Conservation (phyloP, 2,797 vertebrate species). For the Oryzias dopingdopingensis region DNA sequence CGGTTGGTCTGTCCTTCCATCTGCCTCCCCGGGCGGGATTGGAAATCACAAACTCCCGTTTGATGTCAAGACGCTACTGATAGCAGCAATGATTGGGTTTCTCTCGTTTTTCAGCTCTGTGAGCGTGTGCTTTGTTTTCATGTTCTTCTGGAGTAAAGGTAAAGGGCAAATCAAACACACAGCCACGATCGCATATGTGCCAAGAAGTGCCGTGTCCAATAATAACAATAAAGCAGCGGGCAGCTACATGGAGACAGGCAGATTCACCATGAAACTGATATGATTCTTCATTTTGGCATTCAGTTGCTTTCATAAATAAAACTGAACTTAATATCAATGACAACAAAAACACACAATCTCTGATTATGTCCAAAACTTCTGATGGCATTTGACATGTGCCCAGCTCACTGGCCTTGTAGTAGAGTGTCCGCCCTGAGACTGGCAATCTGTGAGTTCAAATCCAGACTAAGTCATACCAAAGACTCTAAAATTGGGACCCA, state of each 20-base stretch:
- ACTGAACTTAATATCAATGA: too few species aligned
- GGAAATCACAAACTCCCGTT: constrained; percentile 62
- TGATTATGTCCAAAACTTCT: too few species aligned
- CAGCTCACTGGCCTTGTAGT: too few species aligned
- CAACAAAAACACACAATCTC: too few species aligned
- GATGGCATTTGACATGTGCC: too few species aligned
- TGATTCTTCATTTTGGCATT: constrained; percentile 39
- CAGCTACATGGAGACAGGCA: constrained; percentile 60
- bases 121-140: constrained; percentile 84
- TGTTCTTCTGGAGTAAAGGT: constrained; percentile 87
- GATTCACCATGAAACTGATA: constrained; percentile 81
- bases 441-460: too few species aligned
- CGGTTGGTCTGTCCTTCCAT: constrained; percentile 65
- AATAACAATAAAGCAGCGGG: constrained; percentile 34
- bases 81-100: constrained; percentile 84
- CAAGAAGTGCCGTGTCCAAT: constrained; percentile 55
- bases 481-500: too few species aligned
- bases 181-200: constrained; percentile 82
- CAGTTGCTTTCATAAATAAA: too few species aligned
- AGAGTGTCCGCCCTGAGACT: too few species aligned
- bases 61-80: constrained; percentile 79
- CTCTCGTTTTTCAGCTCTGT: constrained; percentile 88
- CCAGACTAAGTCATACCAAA: too few species aligned
- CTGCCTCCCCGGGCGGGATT: constrained; percentile 47
- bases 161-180: constrained; percentile 84